Conservation (phyloP, 2,113 vertebrate species). For the Muntiacus muntjak region DNA sequence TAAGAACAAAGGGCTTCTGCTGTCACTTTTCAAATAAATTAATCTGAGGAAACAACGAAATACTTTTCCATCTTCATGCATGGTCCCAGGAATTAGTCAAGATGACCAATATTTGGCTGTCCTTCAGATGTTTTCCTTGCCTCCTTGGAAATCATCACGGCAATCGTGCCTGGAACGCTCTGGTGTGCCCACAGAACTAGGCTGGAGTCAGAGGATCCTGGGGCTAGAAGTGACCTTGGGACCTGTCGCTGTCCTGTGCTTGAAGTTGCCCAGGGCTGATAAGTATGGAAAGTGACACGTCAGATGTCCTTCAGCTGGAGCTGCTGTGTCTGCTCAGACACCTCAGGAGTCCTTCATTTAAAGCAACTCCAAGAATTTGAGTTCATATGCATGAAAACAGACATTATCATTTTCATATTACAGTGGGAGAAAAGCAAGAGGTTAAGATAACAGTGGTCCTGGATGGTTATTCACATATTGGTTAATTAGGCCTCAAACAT, state of each 20-base stretch:
- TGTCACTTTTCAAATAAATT: not conserved
- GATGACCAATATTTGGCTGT: not conserved
- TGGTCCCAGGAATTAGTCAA: not conserved
- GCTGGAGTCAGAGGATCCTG: not conserved
- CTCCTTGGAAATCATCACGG: not conserved
- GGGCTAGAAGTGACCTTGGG: not conserved
- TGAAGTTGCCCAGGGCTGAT: not conserved
- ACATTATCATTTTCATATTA: not conserved
- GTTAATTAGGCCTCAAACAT: not conserved
- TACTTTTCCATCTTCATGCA: not conserved
- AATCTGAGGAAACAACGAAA: not conserved
- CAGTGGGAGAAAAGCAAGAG: not conserved
- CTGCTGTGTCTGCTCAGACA: not conserved
- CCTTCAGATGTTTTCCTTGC: not conserved
- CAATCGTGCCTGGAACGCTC: rapidly evolving
- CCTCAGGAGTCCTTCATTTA: not conserved
- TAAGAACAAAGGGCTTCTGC: not conserved
- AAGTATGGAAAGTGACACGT: not conserved
- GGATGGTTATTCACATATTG: not conserved
- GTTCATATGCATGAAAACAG: not conserved
- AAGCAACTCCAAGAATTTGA: not conserved
- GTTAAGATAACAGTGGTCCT: not conserved
- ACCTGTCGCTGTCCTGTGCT: not conserved
- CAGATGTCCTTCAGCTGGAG: not conserved
- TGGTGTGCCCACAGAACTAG: not conserved